Conservation (phyloP, 2,797 vertebrate genomes). For the Clarias pachynema region DNA sequence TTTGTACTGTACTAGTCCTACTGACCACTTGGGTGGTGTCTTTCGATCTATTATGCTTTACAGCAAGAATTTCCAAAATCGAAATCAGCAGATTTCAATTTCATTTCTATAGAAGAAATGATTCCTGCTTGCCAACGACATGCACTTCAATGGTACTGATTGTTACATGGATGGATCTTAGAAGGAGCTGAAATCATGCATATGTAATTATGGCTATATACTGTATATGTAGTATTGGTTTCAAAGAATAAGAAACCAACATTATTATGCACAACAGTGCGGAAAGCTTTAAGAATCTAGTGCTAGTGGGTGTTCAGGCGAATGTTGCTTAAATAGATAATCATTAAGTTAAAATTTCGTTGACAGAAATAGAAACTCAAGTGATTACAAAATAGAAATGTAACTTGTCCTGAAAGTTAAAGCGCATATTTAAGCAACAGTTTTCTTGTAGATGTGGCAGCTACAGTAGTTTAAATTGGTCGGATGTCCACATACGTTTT, state of each 20-base stretch:
- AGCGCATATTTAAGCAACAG: background rate
- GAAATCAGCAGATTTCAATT: conserved; percentile 39
- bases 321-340: background rate
- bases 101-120: conserved; percentile 21
- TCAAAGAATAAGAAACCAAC: background rate
- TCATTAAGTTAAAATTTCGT: background rate
- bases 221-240: background rate
- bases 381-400: background rate
- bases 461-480: background rate
- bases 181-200: conserved; percentile 29
- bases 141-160: conserved; percentile 38
- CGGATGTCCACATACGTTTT: background rate
- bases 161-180: conserved; percentile 1
- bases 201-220: background rate
- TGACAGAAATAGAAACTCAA: background rate
- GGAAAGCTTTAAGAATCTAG: background rate
- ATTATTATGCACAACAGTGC: conserved; percentile 10
- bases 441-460: background rate
- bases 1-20: background rate
- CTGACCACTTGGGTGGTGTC: background rate
- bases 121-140: conserved; percentile 25
- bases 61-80: conserved; percentile 31
- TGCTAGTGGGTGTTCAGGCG: background rate
- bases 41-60: conserved; percentile 9
- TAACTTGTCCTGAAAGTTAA: background rate